Evolutionary conservation across 2,888 invertebrate species (phyloP).

Genomic region (Himalopsyche tibetana): DNA sequence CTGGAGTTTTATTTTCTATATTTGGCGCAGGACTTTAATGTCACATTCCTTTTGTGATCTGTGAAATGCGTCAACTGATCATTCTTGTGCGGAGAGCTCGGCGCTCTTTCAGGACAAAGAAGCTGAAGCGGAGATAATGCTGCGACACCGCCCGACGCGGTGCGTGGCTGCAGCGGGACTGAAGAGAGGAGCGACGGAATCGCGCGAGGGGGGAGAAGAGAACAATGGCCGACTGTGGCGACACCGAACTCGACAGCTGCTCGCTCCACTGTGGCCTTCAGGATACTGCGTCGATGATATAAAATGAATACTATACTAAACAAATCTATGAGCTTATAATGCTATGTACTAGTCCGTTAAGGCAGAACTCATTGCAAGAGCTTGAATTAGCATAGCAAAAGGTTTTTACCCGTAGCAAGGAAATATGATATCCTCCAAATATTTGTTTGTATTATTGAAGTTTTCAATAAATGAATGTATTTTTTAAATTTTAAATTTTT

Average conservation of each 20-base stretch:
- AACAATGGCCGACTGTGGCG: slow-evolving; percentile 58
- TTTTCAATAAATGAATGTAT: no score
- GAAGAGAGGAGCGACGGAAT: slow-evolving; percentile 70
- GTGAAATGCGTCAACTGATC: slow-evolving; percentile 59
- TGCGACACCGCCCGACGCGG: slow-evolving; percentile 66
- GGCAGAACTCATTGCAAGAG: no score
- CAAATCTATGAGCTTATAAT: no score
- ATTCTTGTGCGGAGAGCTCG: slow-evolving; percentile 53
- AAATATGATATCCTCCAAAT: no score
- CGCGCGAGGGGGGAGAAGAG: slow-evolving; percentile 48
- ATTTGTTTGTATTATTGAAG: no score
- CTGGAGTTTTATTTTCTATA: slow-evolving; percentile 24
- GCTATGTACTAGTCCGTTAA: no score
- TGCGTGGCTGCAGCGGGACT: slow-evolving; percentile 75
- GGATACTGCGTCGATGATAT: slow-evolving; percentile 65
- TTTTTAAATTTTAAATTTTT: no score
- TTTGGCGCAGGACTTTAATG: slow-evolving; percentile 39
- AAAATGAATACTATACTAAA: no score
- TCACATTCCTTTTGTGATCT: slow-evolving; percentile 41
- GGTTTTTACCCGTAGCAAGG: no score
- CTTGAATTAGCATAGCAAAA: no score
- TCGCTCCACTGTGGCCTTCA: slow-evolving; percentile 62
- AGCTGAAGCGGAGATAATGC: slow-evolving; percentile 69
- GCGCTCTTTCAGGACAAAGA: slow-evolving; percentile 72
- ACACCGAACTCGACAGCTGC: slow-evolving; percentile 63